Conservation (phyloP, 2,888 invertebrate genomes). For the Neuroscelio doddi region DNA sequence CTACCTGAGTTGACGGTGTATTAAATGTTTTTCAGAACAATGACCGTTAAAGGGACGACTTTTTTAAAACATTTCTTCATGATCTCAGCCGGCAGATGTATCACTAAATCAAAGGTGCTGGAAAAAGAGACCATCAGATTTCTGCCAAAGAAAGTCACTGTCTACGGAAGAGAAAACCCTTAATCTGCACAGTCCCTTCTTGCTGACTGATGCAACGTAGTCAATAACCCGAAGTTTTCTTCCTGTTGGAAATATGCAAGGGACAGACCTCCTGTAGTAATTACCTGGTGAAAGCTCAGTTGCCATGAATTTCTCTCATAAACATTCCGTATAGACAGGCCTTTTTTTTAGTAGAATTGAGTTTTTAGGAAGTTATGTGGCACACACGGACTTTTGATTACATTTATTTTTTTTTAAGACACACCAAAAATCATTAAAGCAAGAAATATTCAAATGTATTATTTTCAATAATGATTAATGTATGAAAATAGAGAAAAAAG, state of each 20-base stretch:
- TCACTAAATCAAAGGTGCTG: background rate
- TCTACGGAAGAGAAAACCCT: conserved; percentile 1
- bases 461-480: too few species aligned
- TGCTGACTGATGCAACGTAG: background rate
- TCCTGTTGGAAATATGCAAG: background rate
- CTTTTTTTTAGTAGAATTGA: background rate
- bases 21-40: background rate
- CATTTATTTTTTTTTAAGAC: too few species aligned
- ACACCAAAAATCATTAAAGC: too few species aligned
- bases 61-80: background rate
- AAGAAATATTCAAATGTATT: too few species aligned
- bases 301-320: too few species aligned
- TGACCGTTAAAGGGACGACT: background rate
- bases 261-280: conserved; percentile 1
- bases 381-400: too few species aligned
- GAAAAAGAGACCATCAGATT: background rate
- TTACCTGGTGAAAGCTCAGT: background rate
- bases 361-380: background rate
- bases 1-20: background rate
- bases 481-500: too few species aligned
- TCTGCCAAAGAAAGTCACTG: background rate
- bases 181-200: conserved; percentile 4
- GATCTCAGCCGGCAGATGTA: conserved; percentile 1
- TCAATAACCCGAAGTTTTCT: conserved; percentile 4
- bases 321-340: background rate